Conservation (phyloP, 2,113 vertebrate genomes). For the Mormoops blainvillei region DNA sequence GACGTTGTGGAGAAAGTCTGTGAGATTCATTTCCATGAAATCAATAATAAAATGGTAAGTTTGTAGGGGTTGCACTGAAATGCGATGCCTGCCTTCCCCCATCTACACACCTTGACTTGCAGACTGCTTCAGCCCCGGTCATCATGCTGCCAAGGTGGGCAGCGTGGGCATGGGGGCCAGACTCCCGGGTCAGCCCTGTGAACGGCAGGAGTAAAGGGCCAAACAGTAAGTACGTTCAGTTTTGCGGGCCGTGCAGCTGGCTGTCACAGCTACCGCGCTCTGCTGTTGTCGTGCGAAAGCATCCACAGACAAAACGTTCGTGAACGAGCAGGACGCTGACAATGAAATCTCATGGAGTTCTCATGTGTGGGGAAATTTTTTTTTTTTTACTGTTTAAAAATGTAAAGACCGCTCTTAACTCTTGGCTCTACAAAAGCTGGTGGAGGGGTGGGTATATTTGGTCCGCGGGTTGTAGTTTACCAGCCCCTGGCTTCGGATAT, state of each 20-base stretch:
- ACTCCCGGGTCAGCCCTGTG: no score
- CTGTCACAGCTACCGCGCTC: accelerated
- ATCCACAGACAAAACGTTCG: accelerated
- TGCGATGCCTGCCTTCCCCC: background rate
- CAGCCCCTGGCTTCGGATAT: background rate
- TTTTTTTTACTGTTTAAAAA: background rate
- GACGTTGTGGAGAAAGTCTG: conserved; percentile 99
- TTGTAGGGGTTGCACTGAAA: background rate
- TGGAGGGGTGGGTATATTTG: background rate
- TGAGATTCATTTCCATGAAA: conserved; percentile 99
- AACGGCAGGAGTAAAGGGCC: background rate
- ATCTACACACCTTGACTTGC: accelerated
- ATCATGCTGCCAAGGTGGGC: accelerated
- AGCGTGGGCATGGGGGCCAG: accelerated
- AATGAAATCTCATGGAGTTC: background rate
- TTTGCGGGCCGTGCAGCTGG: background rate
- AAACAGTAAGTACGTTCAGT: background rate
- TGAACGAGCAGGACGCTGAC: background rate
- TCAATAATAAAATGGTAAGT: conserved; percentile 99
- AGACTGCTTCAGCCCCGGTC: accelerated
- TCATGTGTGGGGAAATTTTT: background rate
- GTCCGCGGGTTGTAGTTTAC: background rate
- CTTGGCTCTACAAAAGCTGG: background rate
- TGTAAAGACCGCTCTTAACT: background rate
- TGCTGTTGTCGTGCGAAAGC: accelerated